Evolutionary conservation across 1,140 invertebrate species (phyloP), one percentile per base, ranked within the genome.

Genomic region (Heliconius congener): DNA sequence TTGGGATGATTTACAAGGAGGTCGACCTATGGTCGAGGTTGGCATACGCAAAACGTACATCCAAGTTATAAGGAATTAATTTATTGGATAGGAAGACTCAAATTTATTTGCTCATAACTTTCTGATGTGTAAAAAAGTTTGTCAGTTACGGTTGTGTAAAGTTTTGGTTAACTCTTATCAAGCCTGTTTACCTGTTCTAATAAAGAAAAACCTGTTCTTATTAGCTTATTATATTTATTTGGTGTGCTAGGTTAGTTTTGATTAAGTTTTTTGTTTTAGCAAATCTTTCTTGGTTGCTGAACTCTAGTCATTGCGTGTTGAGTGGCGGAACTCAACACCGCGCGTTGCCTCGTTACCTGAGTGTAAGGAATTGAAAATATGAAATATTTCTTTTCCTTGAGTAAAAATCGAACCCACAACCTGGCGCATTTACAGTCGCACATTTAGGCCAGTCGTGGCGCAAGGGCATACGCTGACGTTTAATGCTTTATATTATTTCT

Each of bases 1-100:
- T 81, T 78, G 76, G 71, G 60, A 73, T 76, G 77, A 78, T 78
- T 81, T 78, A 81, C 80, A 74, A 70, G 76, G 76, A 73, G 74
- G 71, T 55, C 73, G 50, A 75, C 73, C 46, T 81, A 74, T 77
- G 0, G 0, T 23, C 23, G 23, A 81, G 73, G 50, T 74, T 77
- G 70, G 42, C 71, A 13, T 50, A 50, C 19, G 34, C 74, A 42
- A 71, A 79, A 77, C 16, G 18, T n/a, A 76, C 27, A 66, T 23
- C 60, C 23, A 66, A 70, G 16, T 73, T 74, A 66, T 27, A 77
- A 77, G 13, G 50, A 37, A 75, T 42, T 8, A 60, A 75, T 52
- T 42, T 71, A 19, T 74, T 72, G 34, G 23, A 23, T 1, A 39
- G 1, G 57, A 79, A 60, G 50, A 42, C 60, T 72, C 23, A 79